phyloP scores from a whole-genome alignment of 2,888 invertebrate genomes.

The Stenichneumon culpator region DNA sequence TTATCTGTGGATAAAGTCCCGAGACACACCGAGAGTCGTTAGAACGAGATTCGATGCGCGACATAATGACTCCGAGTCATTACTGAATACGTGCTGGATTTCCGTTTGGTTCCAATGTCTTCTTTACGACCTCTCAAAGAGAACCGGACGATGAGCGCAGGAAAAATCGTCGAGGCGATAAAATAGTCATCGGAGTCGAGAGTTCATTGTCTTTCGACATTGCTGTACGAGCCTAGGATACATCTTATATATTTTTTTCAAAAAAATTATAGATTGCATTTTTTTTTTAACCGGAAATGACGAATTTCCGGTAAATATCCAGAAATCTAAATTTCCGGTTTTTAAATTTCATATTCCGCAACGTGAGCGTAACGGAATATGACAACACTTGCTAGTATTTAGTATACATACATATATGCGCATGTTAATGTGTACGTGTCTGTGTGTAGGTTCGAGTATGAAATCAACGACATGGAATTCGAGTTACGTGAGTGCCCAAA shows the following conservation, averaged over 20 bases:
- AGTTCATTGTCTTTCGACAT: slow-evolving; percentile 55
- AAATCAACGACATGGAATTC: slow-evolving; percentile 44
- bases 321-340: too few species aligned
- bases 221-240: slow-evolving; percentile 27
- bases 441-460: neutral
- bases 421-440: neutral
- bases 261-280: too few species aligned
- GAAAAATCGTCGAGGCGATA: slow-evolving; percentile 38
- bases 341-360: too few species aligned
- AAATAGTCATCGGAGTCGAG: slow-evolving; percentile 36
- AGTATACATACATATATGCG: neutral
- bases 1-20: neutral
- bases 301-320: too few species aligned
- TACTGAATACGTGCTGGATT: slow-evolving; percentile 23
- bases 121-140: slow-evolving; percentile 13
- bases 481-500: slow-evolving; percentile 57
- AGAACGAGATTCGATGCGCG: slow-evolving; percentile 30
- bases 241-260: neutral
- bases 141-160: slow-evolving; percentile 27
- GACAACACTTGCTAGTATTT: too few species aligned
- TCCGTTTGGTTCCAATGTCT: neutral
- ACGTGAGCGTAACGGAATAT: neutral
- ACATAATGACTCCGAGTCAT: slow-evolving; percentile 39
- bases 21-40: slow-evolving; percentile 1
- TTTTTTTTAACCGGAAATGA: too few species aligned